Evolutionary conservation across 2,888 invertebrate genomes (phyloP).

Genomic region (Eilema depressum): DNA sequence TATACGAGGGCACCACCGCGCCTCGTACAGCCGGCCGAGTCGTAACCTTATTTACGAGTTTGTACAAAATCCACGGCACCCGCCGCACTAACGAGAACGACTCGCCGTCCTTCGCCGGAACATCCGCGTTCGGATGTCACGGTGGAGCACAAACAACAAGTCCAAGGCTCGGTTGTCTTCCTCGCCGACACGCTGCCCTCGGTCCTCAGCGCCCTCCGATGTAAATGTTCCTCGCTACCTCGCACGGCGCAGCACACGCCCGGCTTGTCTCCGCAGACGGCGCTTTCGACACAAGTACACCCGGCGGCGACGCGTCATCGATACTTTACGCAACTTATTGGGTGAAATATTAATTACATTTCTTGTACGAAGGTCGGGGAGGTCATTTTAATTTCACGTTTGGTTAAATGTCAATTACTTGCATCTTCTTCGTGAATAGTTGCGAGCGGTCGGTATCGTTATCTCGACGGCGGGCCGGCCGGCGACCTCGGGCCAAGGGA

Average conservation of each 20-base stretch:
- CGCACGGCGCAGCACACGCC: neutral
- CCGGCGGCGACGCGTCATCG: neutral
- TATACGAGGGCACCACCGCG: neutral
- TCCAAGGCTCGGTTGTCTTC: slow-evolving; percentile 24
- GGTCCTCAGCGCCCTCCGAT: neutral
- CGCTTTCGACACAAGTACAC: neutral
- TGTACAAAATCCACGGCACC: neutral
- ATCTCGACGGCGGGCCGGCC: neutral
- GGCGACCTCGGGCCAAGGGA: neutral
- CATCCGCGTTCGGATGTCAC: neutral
- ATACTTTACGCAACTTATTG: slow-evolving; percentile 3
- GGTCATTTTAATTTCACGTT: slow-evolving; percentile 10
- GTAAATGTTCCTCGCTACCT: neutral
- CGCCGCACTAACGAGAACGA: neutral
- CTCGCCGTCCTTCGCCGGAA: neutral
- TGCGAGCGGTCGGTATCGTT: neutral
- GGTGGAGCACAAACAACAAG: slow-evolving; percentile 10
- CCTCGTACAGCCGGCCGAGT: neutral
- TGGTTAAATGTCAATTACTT: slow-evolving; percentile 15
- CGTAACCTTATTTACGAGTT: neutral
- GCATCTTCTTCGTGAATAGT: slow-evolving; percentile 18
- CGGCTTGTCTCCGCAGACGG: neutral
- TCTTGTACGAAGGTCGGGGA: neutral
- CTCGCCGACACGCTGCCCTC: neutral
- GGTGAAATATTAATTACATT: slow-evolving; percentile 17